A percentile compares a stretch with the other conserved stretches of the same genome.
Conservation (phyloP, 2,888 invertebrate genomes). For the Cataglyphis cursor region DNA sequence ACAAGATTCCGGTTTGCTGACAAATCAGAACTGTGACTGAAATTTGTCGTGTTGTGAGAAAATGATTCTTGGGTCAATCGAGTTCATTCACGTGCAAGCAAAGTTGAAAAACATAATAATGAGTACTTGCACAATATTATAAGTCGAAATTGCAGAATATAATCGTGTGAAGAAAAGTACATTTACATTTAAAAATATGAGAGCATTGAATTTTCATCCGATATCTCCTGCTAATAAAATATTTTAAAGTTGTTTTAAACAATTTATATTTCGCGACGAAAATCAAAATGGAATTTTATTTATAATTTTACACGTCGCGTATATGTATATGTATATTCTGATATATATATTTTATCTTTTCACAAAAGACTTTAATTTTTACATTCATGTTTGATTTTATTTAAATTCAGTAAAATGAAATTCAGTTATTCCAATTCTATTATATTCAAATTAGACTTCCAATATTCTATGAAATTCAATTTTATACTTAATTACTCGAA, state of each 20-base stretch:
- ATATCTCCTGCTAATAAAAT: not conserved
- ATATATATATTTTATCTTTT: not conserved
- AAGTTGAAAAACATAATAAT: not conserved
- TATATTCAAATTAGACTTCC: not conserved
- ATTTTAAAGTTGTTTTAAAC: not conserved
- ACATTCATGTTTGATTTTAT: not conserved
- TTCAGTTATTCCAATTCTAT: not conserved
- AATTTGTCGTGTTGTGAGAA: constrained; percentile 33
- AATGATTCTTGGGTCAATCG: constrained; percentile 24
- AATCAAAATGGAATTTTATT: not conserved
- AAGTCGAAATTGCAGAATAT: not conserved
- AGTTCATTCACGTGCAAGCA: constrained; percentile 20
- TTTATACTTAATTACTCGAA: not conserved
- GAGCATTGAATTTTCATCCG: not conserved
- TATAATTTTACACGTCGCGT: not conserved
- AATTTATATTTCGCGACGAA: not conserved
- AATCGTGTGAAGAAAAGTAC: not conserved
- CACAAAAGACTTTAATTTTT: not conserved
- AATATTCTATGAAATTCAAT: not conserved
- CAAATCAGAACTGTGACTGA: constrained; percentile 12
- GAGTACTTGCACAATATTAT: not conserved
- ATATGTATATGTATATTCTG: not conserved
- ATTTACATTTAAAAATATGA: not conserved
- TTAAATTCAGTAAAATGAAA: not conserved
- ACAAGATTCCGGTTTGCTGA: constrained; percentile 55